Evolutionary conservation across 2,797 vertebrate genomes (phyloP).

Genomic region (Peromyscus melanophrys): DNA sequence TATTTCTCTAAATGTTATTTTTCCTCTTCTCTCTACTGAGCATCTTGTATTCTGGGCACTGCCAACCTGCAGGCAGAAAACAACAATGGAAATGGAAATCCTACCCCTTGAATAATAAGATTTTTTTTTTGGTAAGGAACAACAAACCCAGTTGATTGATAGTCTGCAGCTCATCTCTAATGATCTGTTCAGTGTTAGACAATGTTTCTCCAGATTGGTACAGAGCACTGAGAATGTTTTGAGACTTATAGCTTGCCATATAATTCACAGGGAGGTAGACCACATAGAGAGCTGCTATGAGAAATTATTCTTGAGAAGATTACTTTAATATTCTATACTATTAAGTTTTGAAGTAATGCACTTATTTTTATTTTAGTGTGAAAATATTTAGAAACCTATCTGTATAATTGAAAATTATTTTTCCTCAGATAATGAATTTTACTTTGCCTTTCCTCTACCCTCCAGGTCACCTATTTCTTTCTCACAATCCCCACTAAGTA

Average conservation of each 20-base stretch:
- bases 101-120: conserved; percentile 56
- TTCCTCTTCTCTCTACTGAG: background rate
- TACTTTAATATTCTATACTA: conserved; percentile 26
- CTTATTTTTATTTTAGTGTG: conserved; percentile 59
- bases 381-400: conserved; percentile 22
- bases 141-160: conserved; percentile 60
- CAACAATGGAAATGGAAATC: conserved; percentile 68
- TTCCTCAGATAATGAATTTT: conserved; percentile 12
- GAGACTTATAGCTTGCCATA: conserved; percentile 51
- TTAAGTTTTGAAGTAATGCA: conserved; percentile 54
- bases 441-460: background rate
- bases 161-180: conserved; percentile 13
- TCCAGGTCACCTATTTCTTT: conserved; percentile 40
- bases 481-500: background rate
- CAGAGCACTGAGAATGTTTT: conserved; percentile 37
- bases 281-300: background rate
- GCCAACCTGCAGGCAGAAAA: conserved; percentile 52
- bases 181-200: conserved; percentile 63
- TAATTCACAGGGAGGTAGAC: conserved; percentile 45
- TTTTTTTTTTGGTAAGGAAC: background rate
- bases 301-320: conserved; percentile 52
- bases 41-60: conserved; percentile 49
- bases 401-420: background rate
- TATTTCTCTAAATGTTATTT: conserved; percentile 27
- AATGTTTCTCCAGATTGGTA: conserved; percentile 49